A percentile compares a stretch with the other conserved stretches of the same genome.
Evolutionary conservation across 1,140 invertebrate genomes (phyloP).

Genomic region (Coptotermes formosanus): DNA sequence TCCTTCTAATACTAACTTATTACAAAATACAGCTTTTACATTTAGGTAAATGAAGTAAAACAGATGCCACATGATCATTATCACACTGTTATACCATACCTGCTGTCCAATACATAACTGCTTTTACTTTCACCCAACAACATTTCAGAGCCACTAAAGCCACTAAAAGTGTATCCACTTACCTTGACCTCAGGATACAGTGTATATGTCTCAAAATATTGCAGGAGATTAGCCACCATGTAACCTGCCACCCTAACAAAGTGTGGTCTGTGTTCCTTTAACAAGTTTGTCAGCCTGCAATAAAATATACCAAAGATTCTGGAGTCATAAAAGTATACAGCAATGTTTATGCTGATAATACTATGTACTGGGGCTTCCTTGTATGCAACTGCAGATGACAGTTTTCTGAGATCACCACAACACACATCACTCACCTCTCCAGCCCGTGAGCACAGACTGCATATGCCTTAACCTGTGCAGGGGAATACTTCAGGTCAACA

Average conservation of each 20-base stretch:
- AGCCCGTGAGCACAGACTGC: background rate
- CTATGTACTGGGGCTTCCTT: too few species aligned
- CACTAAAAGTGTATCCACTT: conserved; percentile 35
- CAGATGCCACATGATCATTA: too few species aligned
- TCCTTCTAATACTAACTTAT: too few species aligned
- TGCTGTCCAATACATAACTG: too few species aligned
- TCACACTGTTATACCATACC: too few species aligned
- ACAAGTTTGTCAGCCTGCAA: conserved; percentile 41
- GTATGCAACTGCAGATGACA: too few species aligned
- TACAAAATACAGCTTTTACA: too few species aligned
- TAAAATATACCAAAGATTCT: conserved; percentile 27
- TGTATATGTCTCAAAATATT: conserved; percentile 46
- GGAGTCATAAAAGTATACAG: too few species aligned
- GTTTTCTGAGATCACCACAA: too few species aligned
- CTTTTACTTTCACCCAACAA: too few species aligned
- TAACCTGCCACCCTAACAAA: conserved; percentile 47
- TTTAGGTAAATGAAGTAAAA: too few species aligned
- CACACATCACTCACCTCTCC: background rate
- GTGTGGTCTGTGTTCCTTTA: conserved; percentile 47
- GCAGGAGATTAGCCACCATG: conserved; percentile 48
- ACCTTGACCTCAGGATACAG: conserved; percentile 50
- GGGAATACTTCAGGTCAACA: background rate
- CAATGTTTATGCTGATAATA: too few species aligned
- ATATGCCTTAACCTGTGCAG: background rate
- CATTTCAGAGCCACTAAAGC: background rate